phyloP scores from a whole-genome alignment of 1,140 invertebrate species.

The Hermatobates lingyangjiaoensis region DNA sequence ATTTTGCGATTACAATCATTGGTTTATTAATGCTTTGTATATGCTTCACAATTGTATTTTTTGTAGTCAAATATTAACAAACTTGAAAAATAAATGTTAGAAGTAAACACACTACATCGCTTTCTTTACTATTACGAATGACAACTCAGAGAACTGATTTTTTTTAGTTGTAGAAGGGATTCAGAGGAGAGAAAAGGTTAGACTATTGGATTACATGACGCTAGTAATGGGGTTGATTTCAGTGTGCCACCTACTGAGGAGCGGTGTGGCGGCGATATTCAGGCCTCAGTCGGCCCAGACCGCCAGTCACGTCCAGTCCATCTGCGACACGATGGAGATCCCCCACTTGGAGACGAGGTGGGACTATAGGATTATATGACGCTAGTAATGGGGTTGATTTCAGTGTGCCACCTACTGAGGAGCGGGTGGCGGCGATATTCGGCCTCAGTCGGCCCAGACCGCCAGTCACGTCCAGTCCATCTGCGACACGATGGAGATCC shows the following conservation, averaged over 20 bases:
- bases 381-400: no score
- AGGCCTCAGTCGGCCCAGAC: slow-evolving; percentile 79
- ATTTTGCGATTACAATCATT: no score
- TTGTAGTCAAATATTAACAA: no score
- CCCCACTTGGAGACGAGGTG: slow-evolving; percentile 86
- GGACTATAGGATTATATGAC: slow-evolving; percentile 70
- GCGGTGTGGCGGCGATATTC: slow-evolving; percentile 81
- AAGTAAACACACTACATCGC: no score
- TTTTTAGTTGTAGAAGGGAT: no score
- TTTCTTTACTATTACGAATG: no score
- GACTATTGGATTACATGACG: no score
- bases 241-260: slow-evolving; percentile 76
- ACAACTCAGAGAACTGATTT: no score
- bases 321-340: slow-evolving; percentile 89
- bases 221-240: slow-evolving; percentile 19
- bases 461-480: slow-evolving; percentile 87
- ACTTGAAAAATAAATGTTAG: no score
- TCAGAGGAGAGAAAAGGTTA: no score
- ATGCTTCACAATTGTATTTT: no score
- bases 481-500: slow-evolving; percentile 89
- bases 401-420: slow-evolving; percentile 74
- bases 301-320: slow-evolving; percentile 82
- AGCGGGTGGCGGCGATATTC: slow-evolving; percentile 84
- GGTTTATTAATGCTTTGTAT: no score
- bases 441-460: slow-evolving; percentile 79